Conservation (phyloP, 1,140 invertebrate genomes). For the Brachionus manjavacas region DNA sequence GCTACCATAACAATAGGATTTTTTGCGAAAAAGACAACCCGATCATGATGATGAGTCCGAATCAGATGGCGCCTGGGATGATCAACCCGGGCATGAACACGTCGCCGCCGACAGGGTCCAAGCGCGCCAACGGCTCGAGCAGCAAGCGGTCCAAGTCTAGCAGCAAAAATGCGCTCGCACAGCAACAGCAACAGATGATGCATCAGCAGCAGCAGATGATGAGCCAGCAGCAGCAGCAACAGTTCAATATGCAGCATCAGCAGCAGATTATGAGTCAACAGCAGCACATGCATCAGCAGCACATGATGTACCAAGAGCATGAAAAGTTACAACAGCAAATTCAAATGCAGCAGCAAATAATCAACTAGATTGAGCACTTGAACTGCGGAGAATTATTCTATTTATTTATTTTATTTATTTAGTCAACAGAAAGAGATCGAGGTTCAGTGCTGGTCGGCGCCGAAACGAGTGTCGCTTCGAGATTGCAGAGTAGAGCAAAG, state of each 20-base stretch:
- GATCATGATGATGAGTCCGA: neutral
- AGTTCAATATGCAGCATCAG: neutral
- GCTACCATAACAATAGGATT: neutral
- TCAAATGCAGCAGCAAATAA: constrained; percentile 1
- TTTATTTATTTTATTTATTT: constrained; percentile 35
- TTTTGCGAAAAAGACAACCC: constrained; percentile 43
- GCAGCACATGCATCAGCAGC: neutral
- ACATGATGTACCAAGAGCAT: neutral
- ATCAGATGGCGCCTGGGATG: neutral
- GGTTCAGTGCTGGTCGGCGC: neutral
- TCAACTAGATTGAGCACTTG: neutral
- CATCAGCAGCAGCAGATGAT: constrained; percentile 16
- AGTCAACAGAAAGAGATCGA: neutral
- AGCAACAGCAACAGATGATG: neutral
- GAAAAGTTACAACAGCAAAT: constrained; percentile 12
- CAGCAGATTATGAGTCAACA: neutral
- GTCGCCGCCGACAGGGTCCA: neutral
- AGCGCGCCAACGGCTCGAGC: neutral
- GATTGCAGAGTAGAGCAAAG: neutral
- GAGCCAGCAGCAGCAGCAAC: neutral
- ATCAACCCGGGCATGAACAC: neutral
- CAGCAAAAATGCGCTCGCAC: neutral
- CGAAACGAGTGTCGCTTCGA: neutral
- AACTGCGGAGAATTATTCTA: neutral
- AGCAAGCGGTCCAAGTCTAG: neutral